Percentiles rank a stretch among this genome's conserved stretches.
Evolutionary conservation across 2,113 vertebrate genomes (phyloP).

Genomic region (Tetraodon nigroviridis): DNA sequence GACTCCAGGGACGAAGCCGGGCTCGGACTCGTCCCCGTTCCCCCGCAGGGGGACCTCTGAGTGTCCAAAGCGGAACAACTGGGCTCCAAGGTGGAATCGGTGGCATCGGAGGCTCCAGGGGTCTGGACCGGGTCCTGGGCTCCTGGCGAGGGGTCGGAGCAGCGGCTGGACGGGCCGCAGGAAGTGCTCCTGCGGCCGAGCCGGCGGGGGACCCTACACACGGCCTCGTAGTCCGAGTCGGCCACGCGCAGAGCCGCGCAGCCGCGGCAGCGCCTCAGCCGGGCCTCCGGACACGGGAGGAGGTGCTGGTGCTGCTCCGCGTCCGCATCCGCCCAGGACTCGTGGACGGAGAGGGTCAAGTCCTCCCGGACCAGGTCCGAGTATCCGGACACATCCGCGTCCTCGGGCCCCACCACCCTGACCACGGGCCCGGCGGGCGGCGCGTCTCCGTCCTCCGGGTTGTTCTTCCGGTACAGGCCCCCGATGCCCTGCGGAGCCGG

Average conservation of each 20-base stretch:
- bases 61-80: slow-evolving; percentile 30
- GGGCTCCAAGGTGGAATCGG: slow-evolving; percentile 22
- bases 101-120: slow-evolving; percentile 38
- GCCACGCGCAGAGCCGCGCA: slow-evolving; percentile 83
- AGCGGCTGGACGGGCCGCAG: slow-evolving; percentile 76
- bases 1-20: slow-evolving; percentile 81
- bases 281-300: slow-evolving; percentile 71
- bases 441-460: slow-evolving; percentile 40
- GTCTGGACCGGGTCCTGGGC: slow-evolving; percentile 56
- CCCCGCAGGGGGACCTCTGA: slow-evolving; percentile 65
- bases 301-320: slow-evolving; percentile 62
- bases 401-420: slow-evolving; percentile 37
- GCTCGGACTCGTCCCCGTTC: slow-evolving; percentile 57
- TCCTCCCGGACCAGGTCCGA: slow-evolving; percentile 85
- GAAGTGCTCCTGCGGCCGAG: slow-evolving; percentile 81
- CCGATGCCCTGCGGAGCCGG: slow-evolving; percentile 85
- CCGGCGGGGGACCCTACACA: slow-evolving; percentile 86
- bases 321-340: slow-evolving; percentile 87
- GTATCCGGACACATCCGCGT: slow-evolving; percentile 68
- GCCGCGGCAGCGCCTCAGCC: slow-evolving; percentile 77
- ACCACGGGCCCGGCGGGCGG: slow-evolving; percentile 26
- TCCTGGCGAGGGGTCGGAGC: slow-evolving; percentile 51
- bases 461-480: slow-evolving; percentile 83
- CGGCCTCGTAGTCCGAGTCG: slow-evolving; percentile 89
- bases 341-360: slow-evolving; percentile 85